A percentile compares a stretch with the other conserved stretches of the same genome.
Conservation (phyloP, 2,888 invertebrate genomes). For the Melieria picta region DNA sequence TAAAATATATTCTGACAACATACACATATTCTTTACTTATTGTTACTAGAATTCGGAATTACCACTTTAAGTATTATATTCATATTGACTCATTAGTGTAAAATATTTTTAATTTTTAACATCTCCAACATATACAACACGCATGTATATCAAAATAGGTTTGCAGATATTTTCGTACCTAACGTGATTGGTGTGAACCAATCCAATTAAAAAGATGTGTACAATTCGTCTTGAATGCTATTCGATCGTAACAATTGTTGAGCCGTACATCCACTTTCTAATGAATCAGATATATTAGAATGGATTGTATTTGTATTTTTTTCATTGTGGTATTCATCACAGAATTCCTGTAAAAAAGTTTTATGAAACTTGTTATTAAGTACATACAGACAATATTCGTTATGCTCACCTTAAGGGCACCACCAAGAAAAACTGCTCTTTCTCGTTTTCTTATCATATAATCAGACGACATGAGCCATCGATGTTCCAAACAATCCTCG, state of each 20-base stretch:
- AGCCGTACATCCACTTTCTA: constrained; percentile 69
- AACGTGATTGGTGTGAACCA: neutral
- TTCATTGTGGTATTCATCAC: constrained; percentile 80
- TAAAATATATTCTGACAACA: too few species aligned
- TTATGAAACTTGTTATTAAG: neutral
- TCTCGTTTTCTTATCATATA: constrained; percentile 94
- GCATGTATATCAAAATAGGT: neutral
- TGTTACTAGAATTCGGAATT: too few species aligned
- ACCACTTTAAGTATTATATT: too few species aligned
- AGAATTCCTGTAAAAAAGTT: constrained; percentile 72
- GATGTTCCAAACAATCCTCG: constrained; percentile 95
- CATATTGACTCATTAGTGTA: too few species aligned
- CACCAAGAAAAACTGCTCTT: constrained; percentile 85
- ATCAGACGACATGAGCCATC: constrained; percentile 93
- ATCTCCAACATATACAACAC: too few species aligned
- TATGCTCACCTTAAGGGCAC: constrained; percentile 76
- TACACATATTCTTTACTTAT: too few species aligned
- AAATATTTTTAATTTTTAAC: too few species aligned
- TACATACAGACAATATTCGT: neutral
- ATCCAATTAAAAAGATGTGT: constrained; percentile 66
- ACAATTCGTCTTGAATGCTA: constrained; percentile 86
- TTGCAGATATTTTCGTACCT: neutral
- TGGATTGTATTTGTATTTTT: constrained; percentile 73
- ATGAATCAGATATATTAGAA: constrained; percentile 70
- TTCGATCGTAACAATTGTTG: constrained; percentile 77